Percentiles rank a stretch among this genome's conserved stretches.
These are phyloP conservation scores for Petrolisthes manimaculis DNA, from an alignment of 2,888 invertebrate species.

Conservation along the genomic window DNA sequence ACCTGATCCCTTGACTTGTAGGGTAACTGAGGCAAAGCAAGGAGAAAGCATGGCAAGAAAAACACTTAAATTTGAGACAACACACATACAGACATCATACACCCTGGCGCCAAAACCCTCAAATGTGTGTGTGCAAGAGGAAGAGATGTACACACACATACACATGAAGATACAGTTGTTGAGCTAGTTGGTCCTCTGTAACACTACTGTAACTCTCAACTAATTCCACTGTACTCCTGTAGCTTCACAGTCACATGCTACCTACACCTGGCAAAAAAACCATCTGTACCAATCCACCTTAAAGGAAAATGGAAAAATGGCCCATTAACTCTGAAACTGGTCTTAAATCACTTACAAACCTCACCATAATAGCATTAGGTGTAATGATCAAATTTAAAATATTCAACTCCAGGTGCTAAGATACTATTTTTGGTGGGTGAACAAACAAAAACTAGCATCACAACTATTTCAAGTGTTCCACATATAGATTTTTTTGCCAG, in stretches of 20 bases:
- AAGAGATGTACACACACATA: neutral
- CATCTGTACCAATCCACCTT: neutral
- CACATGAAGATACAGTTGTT: neutral
- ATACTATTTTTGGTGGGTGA: too few species aligned
- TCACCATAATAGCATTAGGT: too few species aligned
- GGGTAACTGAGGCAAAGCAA: conserved; percentile 1
- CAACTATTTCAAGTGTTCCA: too few species aligned
- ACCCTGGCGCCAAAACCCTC: neutral
- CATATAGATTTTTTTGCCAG: too few species aligned
- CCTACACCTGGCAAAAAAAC: neutral
- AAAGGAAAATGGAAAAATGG: too few species aligned
- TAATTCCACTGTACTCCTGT: conserved; percentile 35
- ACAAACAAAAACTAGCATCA: too few species aligned
- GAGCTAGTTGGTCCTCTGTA: neutral
- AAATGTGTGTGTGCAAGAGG: neutral
- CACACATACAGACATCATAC: neutral
- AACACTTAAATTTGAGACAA: neutral
- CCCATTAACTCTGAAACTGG: too few species aligned
- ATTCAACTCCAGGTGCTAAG: too few species aligned
- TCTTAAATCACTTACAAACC: too few species aligned
- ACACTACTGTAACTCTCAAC: neutral
- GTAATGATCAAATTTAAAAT: too few species aligned
- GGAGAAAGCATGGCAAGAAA: neutral
- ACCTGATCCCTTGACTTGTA: neutral
- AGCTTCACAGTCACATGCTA: conserved; percentile 27